Conservation (phyloP, 2,888 invertebrate species). For the Crematogaster levior region DNA sequence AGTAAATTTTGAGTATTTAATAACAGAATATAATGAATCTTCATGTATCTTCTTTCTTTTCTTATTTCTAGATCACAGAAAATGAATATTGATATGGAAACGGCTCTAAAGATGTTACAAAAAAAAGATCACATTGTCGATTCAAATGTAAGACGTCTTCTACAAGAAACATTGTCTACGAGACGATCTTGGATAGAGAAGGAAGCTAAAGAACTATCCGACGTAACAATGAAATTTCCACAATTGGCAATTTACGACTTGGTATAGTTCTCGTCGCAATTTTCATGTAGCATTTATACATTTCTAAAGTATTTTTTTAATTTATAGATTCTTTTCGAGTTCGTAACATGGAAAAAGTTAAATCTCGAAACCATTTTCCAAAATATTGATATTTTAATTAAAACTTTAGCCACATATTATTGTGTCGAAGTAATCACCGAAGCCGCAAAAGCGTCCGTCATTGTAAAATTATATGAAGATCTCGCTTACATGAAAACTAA, state of each 20-base stretch:
- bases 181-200: too few relatives aligned
- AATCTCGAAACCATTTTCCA: not conserved
- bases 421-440: not conserved
- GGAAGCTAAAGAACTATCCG: not conserved
- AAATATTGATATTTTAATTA: not conserved
- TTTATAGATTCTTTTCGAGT: not conserved
- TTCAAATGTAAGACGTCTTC: too few relatives aligned
- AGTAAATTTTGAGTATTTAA: too few relatives aligned
- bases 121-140: too few relatives aligned
- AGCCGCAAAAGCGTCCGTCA: not conserved
- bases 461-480: not conserved
- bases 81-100: too few relatives aligned
- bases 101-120: too few relatives aligned
- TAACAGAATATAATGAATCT: too few relatives aligned
- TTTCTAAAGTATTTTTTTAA: not conserved
- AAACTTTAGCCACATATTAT: not conserved
- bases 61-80: too few relatives aligned
- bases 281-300: not conserved
- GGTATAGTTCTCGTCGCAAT: not conserved
- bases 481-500: not conserved
- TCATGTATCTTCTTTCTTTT: too few relatives aligned
- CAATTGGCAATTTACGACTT: not conserved
- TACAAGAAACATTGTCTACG: too few relatives aligned
- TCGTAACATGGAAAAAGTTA: not conserved
- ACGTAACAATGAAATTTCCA: not conserved